Percentiles rank a stretch among this genome's conserved stretches.
phyloP scores from a whole-genome alignment of 2,797 vertebrate genomes.

The Catharus ustulatus region DNA sequence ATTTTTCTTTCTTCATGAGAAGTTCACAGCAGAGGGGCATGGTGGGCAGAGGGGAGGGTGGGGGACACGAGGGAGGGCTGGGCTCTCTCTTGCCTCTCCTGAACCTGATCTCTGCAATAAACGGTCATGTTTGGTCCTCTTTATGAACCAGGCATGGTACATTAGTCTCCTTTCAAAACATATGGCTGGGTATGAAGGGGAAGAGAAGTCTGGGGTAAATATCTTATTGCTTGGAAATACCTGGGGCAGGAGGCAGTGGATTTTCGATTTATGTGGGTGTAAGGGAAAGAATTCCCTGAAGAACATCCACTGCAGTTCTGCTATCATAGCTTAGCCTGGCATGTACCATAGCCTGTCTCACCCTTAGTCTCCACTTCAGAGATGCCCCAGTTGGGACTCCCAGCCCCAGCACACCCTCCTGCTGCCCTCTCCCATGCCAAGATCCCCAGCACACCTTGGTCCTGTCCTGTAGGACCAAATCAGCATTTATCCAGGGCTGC shows the following conservation, averaged over 20 bases:
- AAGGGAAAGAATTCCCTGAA: background rate
- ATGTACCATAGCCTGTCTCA: background rate
- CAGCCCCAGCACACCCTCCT: background rate
- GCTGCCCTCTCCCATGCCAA: background rate
- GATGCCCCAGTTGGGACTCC: rapidly evolving
- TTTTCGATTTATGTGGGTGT: background rate
- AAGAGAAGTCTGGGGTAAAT: background rate
- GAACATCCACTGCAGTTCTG: background rate
- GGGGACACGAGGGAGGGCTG: background rate
- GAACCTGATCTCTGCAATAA: background rate
- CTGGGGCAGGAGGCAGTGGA: background rate
- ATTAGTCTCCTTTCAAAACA: background rate
- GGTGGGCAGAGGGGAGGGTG: background rate
- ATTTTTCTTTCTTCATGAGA: slow-evolving; percentile 61
- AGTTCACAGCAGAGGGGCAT: background rate
- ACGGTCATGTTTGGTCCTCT: background rate
- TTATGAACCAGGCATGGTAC: background rate
- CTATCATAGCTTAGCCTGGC: background rate
- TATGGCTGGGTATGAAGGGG: background rate
- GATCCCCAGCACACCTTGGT: background rate
- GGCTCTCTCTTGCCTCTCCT: background rate
- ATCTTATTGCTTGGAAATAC: background rate
- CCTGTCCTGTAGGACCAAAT: background rate
- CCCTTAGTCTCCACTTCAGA: background rate
- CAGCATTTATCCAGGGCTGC: rapidly evolving